Base-by-base conservation (phyloP, 2,797 vertebrate species). In the Smutsia gigantea region DNA sequence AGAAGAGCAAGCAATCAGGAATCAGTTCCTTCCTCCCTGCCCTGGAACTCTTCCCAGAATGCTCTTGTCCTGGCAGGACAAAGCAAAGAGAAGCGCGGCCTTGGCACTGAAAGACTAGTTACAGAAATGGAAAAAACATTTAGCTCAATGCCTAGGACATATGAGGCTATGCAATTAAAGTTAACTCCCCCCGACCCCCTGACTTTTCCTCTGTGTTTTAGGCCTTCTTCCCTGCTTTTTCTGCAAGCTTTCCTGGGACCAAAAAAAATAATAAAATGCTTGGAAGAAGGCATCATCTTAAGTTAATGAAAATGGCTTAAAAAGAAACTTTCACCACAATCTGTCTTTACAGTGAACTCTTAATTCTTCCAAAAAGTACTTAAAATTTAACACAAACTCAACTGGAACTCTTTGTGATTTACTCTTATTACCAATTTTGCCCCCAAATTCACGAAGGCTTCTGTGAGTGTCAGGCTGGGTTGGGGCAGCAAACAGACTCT, bases 361-460 rank as follows among this genome's bases (percentile, higher is more conserved):
- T 88, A 82, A 74, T 88, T 82, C 55, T 89, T 86, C 12, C 29
- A 29, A 2, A 21, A 81, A 61, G 8, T 29, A 55, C n/a, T 74
- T 66, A n/a, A n/a, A 51, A 34, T 46, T 90, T 64, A 88, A 66
- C 66, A 55, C 21, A 61, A 55, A 69, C 15, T 71, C 46, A 95
- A 59, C 27, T 61, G 17, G 6, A 77, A 37, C 66, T 53, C 27
- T 90, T 84, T 75, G n/a, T 72, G 34, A 69, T 79, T 29, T n/a
- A 69, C 25, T 18, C 37, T 89, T 39, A 42, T 29, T 69, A 81
- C 55, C 68, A 75, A 68, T 34, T 72, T 89, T 59, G 53, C 59
- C 69, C 90, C 75, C 59, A 51, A 78, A 53, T 21, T 64, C 34
- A 74, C 64, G 29, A 72, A 57, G 14, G 8, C 4, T 25, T 87